Conservation (phyloP, 1,140 invertebrate species). For the Philaenus spumarius region DNA sequence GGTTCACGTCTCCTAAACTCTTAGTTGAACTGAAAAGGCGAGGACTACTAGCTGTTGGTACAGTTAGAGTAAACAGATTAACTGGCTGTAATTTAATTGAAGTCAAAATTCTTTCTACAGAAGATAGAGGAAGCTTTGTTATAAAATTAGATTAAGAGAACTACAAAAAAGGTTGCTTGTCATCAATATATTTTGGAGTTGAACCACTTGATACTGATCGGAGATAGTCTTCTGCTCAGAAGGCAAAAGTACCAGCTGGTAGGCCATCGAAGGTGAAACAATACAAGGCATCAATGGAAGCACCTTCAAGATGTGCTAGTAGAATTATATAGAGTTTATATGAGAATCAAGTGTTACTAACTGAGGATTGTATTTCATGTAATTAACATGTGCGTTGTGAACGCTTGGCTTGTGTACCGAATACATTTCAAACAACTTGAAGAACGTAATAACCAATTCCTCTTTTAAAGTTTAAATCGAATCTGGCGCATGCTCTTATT, state of each 20-base stretch:
- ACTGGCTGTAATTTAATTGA: constrained; percentile 13
- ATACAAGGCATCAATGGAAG: constrained; percentile 24
- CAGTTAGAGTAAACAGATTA: constrained; percentile 21
- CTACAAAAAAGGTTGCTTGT: constrained; percentile 15
- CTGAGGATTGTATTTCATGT: constrained; percentile 15
- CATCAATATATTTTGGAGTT: constrained; percentile 16
- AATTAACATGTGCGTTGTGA: constrained; percentile 18
- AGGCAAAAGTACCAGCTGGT: constrained; percentile 12
- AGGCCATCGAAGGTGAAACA: constrained; percentile 20
- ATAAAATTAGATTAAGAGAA: constrained; percentile 18
- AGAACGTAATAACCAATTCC: no score
- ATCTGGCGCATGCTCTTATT: no score
- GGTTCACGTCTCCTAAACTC: constrained; percentile 22
- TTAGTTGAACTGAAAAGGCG: constrained; percentile 6
- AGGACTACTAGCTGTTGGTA: constrained; percentile 19
- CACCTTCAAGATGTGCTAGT: constrained; percentile 22
- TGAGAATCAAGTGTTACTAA: constrained; percentile 9
- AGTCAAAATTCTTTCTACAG: constrained; percentile 17
- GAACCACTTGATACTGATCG: constrained; percentile 19
- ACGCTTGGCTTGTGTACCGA: constrained; percentile 15
- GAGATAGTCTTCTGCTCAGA: constrained; percentile 16
- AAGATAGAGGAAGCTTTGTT: constrained; percentile 19
- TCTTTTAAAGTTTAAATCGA: no score
- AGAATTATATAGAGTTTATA: constrained; percentile 12
- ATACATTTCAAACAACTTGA: not conserved